Evolutionary conservation across 23 tunicate species (phyloP).

Genomic region (Aplidium turbinatum): DNA sequence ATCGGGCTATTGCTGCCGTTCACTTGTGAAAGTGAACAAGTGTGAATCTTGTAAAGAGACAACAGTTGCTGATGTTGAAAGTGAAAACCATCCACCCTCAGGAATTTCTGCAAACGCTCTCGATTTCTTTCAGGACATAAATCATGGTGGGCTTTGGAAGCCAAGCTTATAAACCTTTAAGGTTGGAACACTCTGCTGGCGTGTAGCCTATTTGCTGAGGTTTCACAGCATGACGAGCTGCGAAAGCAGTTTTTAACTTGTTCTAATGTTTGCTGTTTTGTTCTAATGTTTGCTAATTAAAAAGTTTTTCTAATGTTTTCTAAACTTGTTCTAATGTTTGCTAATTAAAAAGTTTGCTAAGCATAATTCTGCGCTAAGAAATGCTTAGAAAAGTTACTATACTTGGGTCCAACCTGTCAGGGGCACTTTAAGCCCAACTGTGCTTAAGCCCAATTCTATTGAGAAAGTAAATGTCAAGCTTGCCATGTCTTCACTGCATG

Average conservation of each 20-base stretch:
- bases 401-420: too few relatives aligned
- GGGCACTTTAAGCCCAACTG: too few relatives aligned
- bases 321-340: too few relatives aligned
- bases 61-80: conserved; percentile 3
- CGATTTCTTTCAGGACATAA: conserved; percentile 4
- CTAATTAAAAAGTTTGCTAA: too few relatives aligned
- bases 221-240: conserved; percentile 7
- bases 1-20: conserved; percentile 6
- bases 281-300: too few relatives aligned
- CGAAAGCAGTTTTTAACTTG: conserved; percentile 3
- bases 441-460: too few relatives aligned
- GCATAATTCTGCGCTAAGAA: too few relatives aligned
- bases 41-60: conserved; percentile 18
- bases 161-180: not conserved
- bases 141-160: conserved; percentile 21
- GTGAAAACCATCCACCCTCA: not conserved
- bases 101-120: not conserved
- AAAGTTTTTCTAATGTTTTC: too few relatives aligned
- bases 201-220: not conserved
- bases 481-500: too few relatives aligned
- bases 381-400: too few relatives aligned
- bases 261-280: too few relatives aligned
- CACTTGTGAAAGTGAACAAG: conserved; percentile 1
- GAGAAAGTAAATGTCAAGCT: too few relatives aligned
- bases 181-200: conserved; percentile 17